phyloP scores from a whole-genome alignment of 2,113 vertebrate genomes.

The Trogon surrucura region DNA sequence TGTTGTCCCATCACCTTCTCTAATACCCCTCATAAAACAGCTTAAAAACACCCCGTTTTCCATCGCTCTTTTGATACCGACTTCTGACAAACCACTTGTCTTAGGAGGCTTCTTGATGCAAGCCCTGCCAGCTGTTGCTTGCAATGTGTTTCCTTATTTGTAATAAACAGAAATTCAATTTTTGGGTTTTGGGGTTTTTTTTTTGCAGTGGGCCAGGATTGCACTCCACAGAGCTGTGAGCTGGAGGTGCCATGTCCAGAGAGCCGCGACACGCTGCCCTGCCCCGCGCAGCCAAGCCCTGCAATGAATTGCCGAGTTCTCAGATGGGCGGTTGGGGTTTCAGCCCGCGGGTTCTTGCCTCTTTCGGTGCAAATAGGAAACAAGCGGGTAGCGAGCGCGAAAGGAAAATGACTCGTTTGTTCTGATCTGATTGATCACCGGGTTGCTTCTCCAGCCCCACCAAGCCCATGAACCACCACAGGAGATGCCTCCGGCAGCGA shows the following conservation, averaged over 20 bases:
- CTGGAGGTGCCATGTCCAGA: not conserved
- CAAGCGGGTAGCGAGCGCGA: not conserved
- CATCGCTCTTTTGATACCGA: rapidly evolving
- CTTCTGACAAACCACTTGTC: not conserved
- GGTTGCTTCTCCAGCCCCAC: not conserved
- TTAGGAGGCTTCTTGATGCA: not conserved
- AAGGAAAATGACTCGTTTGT: not conserved
- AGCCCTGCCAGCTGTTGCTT: rapidly evolving
- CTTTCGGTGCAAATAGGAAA: not conserved
- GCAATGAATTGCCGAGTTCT: not conserved
- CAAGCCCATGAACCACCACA: not conserved
- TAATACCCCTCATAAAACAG: not conserved
- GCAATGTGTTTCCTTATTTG: not conserved
- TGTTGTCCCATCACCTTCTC: rapidly evolving
- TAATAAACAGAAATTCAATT: not conserved
- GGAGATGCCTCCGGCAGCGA: not conserved
- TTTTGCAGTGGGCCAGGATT: rapidly evolving
- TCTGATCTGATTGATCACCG: not conserved
- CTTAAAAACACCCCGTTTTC: not conserved
- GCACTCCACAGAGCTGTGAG: not conserved
- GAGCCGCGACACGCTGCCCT: not conserved
- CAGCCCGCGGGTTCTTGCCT: not conserved
- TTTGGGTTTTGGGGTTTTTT: too few relatives aligned
- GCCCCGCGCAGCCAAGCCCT: not conserved
- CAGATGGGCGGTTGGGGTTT: not conserved